Conservation (phyloP, 2,797 vertebrate genomes). For the Orestias chungarensis region DNA sequence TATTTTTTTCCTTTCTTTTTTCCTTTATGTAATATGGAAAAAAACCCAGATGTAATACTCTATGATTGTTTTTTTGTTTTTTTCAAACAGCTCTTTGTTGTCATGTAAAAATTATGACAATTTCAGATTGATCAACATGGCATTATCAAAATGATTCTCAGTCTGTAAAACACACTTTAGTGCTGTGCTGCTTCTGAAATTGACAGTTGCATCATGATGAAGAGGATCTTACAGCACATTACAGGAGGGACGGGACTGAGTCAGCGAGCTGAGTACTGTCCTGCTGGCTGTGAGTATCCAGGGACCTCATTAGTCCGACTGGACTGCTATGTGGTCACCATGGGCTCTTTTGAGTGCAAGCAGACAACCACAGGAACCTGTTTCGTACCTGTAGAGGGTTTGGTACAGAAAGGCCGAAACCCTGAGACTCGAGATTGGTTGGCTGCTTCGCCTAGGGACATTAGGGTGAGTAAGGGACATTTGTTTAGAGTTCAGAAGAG, state of each 20-base stretch:
- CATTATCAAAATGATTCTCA: neutral
- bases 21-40: too few relatives aligned
- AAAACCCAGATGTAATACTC: neutral
- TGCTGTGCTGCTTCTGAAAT: constrained; percentile 18
- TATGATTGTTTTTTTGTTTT: too few relatives aligned
- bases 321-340: constrained; percentile 42
- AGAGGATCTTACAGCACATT: constrained; percentile 52
- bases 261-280: constrained; percentile 28
- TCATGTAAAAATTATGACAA: neutral
- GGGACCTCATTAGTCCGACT: constrained; percentile 77
- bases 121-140: neutral
- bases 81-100: neutral
- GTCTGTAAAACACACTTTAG: neutral
- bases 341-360: constrained; percentile 50
- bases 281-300: constrained; percentile 38
- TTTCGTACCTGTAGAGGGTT: constrained; percentile 34
- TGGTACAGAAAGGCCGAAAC: constrained; percentile 46
- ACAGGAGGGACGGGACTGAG: constrained; percentile 34
- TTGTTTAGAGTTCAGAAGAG: constrained; percentile 49
- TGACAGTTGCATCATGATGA: constrained; percentile 58
- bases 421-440: constrained; percentile 43
- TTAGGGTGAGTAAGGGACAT: constrained; percentile 36
- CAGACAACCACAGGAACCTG: constrained; percentile 39
- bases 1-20: neutral
- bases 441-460: constrained; percentile 42